phyloP scores from a whole-genome alignment of 2,113 vertebrate genomes.

The Rhinoptilus africanus region DNA sequence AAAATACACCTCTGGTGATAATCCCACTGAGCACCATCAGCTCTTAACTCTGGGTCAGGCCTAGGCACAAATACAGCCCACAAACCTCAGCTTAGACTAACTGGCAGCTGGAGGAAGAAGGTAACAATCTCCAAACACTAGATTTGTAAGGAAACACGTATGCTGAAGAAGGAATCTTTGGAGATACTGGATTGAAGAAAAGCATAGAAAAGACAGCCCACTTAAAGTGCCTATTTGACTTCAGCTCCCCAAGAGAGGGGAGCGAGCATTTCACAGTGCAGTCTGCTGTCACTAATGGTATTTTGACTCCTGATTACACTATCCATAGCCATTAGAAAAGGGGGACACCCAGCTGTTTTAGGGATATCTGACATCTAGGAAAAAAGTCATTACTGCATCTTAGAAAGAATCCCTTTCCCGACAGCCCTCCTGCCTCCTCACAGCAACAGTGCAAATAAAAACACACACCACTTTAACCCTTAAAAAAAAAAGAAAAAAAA shows the following conservation, averaged over 20 bases:
- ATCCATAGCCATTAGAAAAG: not conserved
- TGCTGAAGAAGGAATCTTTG: not conserved
- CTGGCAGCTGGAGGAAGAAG: not conserved
- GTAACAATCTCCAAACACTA: not conserved
- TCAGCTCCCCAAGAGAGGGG: not conserved
- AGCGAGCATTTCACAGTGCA: not conserved
- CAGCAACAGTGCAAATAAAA: not conserved
- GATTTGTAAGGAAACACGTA: not conserved
- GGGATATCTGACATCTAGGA: not conserved
- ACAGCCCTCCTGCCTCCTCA: not conserved
- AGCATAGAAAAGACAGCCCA: not conserved
- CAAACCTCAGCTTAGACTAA: not conserved
- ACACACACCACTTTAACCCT: accelerated
- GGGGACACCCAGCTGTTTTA: not conserved
- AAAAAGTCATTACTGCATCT: not conserved
- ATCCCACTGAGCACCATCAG: not conserved
- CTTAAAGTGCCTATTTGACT: not conserved
- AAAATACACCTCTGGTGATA: not conserved
- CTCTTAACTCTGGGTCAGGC: not conserved
- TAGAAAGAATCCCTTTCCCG: not conserved
- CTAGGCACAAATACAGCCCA: not conserved
- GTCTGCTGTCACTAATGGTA: not conserved
- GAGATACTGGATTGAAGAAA: not conserved
- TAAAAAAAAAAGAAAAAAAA: not conserved
- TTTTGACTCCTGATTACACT: not conserved